phyloP scores from a whole-genome alignment of 2,797 vertebrate genomes.

The Nyctalus aviator region DNA sequence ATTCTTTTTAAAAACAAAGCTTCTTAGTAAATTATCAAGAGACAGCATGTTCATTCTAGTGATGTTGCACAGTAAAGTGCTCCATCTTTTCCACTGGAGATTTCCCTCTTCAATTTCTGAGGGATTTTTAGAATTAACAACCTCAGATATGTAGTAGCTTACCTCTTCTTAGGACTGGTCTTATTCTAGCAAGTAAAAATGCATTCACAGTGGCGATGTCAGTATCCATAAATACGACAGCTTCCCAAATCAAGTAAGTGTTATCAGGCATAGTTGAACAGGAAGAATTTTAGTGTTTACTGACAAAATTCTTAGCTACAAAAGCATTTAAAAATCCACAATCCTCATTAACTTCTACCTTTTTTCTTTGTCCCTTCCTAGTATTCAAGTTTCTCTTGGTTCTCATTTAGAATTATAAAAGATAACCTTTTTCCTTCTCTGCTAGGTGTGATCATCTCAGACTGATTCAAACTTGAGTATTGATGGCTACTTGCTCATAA shows the following conservation, averaged over 20 bases:
- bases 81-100: not conserved
- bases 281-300: not conserved
- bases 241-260: not conserved
- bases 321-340: not conserved
- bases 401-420: not conserved
- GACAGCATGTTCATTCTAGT: not conserved
- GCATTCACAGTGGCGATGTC: not conserved
- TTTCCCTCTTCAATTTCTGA: not conserved
- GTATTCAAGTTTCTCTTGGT: not conserved
- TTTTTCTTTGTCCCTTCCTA: not conserved
- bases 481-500: not conserved
- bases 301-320: not conserved
- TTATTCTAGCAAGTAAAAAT: not conserved
- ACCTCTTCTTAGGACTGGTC: not conserved
- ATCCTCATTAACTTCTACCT: not conserved
- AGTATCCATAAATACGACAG: not conserved
- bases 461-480: not conserved
- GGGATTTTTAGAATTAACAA: not conserved
- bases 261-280: not conserved
- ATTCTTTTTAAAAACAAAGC: not conserved
- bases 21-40: not conserved
- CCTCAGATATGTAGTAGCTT: not conserved
- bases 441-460: not conserved
- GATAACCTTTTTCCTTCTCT: not conserved
- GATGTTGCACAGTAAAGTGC: not conserved